Evolutionary conservation across 2,113 vertebrate genomes (phyloP).

Genomic region (Rhineura floridana): DNA sequence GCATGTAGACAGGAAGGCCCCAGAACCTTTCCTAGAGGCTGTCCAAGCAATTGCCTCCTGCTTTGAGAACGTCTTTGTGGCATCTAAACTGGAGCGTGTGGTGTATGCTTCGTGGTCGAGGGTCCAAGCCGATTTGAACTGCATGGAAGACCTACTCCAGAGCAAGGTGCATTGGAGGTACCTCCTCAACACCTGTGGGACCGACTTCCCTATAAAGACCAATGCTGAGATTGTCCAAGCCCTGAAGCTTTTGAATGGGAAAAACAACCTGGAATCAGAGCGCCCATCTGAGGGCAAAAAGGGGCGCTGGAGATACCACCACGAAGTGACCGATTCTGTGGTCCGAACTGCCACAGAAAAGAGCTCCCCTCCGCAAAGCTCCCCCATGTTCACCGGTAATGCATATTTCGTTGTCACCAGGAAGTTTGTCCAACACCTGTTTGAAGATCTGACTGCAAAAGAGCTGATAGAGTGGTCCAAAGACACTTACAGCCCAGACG

Average conservation of each 20-base stretch:
- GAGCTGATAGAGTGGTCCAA: conserved; percentile 85
- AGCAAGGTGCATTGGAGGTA: conserved; percentile 84
- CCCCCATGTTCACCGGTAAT: conserved; percentile 85
- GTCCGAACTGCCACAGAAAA: conserved; percentile 58
- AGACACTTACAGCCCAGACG: conserved; percentile 93
- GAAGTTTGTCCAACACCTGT: conserved; percentile 82
- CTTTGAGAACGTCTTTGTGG: conserved; percentile 90
- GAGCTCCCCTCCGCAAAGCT: conserved; percentile 71
- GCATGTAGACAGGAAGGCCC: conserved; percentile 84
- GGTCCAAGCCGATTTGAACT: conserved; percentile 93
- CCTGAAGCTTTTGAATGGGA: conserved; percentile 81
- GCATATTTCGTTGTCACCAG: conserved; percentile 86
- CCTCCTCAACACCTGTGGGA: conserved; percentile 90
- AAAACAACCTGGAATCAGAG: conserved; percentile 88
- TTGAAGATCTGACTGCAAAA: conserved; percentile 65
- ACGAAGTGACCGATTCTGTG: conserved; percentile 51
- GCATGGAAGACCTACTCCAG: conserved; percentile 86
- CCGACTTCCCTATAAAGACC: conserved; percentile 94
- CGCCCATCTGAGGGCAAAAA: conserved; percentile 68
- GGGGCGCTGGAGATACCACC: conserved; percentile 80
- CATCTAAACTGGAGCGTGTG: conserved; percentile 80
- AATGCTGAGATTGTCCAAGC: conserved; percentile 83
- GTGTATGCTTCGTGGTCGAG: conserved; percentile 90
- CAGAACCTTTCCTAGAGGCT: conserved; percentile 73
- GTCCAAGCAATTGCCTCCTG: conserved; percentile 82